Base-by-base conservation (phyloP, 2,888 invertebrate species). In the Cecidostiba fungosa region DNA sequence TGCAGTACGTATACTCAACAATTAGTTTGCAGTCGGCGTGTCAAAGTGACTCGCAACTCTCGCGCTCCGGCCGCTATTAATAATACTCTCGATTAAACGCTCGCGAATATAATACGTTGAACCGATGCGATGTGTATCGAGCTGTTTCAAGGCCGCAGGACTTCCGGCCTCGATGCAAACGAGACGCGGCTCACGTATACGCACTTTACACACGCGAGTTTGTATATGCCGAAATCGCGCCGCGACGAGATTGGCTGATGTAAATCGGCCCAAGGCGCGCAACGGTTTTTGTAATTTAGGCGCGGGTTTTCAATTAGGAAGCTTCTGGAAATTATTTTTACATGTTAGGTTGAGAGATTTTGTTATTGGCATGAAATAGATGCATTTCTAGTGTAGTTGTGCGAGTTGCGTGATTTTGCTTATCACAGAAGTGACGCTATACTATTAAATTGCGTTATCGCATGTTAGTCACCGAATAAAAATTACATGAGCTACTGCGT, bases 51-150 rank as follows among this genome's bases (percentile, higher is more conserved):
- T 43, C 39, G 39, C 36, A 19, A 72, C 39, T 72, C n/a, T 5
- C 8, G 6, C 3, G 54, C 54, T 19, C 54, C 36, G 43, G 70
- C 19, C 54, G 54, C 79, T 39, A 39, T 62, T 32, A 47, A 83
- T 62, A 72, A 83, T 72, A 77, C 23, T 76, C 39, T 50, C 50
- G 47, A 82, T 82, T 50, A 1, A 82, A 69, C 39, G 50, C 69
- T 16, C 69, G 36, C 32, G 32, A 81, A 77, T 77, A 70, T 50
- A 59, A 83, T 77, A 43, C 72, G 77, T 77, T 77, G 70, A 83
- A 83, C 77, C 54, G 54, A 70, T 50, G 47, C 43, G 70, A 70
- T 50, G 66, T 29, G 16, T 59, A 14, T n/a, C 76, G 77, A 32
- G 36, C 72, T 36, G 47, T 23, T 74, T 74, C 62, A 82, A 78